Evolutionary conservation across 2,113 vertebrate genomes (phyloP).

Genomic region (Erythrocercus mccallii): DNA sequence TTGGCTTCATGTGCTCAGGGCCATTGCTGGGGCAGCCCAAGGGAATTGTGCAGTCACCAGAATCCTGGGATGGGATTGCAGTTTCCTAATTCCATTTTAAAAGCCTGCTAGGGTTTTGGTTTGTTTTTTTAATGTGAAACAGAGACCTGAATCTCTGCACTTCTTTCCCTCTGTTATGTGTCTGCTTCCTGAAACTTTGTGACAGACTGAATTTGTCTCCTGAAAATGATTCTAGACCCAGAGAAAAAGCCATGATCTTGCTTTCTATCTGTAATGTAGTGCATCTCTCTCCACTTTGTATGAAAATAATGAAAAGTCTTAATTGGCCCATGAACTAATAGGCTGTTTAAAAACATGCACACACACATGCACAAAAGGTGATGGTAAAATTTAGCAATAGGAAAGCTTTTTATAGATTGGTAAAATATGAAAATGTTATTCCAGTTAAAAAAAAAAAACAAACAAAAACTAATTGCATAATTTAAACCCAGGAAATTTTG

Average conservation of each 20-base stretch:
- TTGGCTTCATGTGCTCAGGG: not conserved
- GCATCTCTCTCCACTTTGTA: not conserved
- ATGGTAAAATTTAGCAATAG: not conserved
- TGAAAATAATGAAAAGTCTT: not conserved
- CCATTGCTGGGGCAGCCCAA: not conserved
- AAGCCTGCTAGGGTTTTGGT: not conserved
- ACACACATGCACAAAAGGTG: not conserved
- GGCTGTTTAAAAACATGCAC: not conserved
- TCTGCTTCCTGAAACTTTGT: not conserved
- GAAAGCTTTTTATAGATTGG: not conserved
- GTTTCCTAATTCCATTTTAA: not conserved
- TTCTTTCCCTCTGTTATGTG: not conserved
- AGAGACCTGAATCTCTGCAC: not conserved
- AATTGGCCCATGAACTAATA: not conserved
- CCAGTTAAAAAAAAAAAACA: not conserved
- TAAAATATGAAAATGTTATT: not conserved
- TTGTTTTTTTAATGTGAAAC: not conserved
- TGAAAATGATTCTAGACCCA: not conserved
- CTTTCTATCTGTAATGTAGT: not conserved
- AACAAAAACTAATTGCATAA: not conserved
- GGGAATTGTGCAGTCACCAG: fast-evolving
- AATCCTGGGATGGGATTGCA: not conserved
- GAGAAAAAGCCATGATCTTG: not conserved
- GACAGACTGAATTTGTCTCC: not conserved
- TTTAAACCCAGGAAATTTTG: not conserved